These are phyloP conservation scores for Hymenopus coronatus DNA, from an alignment of 2,888 invertebrate genomes.

Conservation along the genomic window DNA sequence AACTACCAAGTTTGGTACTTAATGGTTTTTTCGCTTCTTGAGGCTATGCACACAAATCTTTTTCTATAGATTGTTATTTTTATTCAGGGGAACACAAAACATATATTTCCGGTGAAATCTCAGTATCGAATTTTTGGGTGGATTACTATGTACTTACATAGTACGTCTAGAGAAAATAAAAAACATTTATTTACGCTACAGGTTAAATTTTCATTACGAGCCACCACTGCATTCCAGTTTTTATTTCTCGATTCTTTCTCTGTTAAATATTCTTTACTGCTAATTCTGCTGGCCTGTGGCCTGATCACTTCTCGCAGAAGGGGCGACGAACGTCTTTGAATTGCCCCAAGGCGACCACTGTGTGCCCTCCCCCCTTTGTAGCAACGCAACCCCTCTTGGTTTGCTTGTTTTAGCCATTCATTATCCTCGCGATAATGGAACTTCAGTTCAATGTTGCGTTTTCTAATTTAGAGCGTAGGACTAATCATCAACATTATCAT, in stretches of 20 bases:
- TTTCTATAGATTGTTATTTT: no score
- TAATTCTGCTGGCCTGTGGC: constrained; percentile 6
- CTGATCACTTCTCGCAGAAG: background rate
- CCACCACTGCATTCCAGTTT: background rate
- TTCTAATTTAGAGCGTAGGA: background rate
- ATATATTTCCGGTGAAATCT: no score
- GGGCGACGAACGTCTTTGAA: background rate
- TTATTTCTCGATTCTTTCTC: background rate
- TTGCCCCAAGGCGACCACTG: background rate
- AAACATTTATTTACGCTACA: no score
- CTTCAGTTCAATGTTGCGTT: background rate
- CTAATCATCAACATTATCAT: background rate
- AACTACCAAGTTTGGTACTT: no score
- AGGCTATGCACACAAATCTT: no score
- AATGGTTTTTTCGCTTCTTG: no score
- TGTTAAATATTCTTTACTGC: background rate
- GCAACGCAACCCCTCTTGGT: background rate
- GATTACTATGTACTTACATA: no score
- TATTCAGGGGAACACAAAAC: no score
- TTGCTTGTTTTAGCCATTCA: background rate
- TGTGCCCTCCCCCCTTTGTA: background rate
- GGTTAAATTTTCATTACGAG: background rate
- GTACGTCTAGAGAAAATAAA: no score
- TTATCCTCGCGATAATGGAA: background rate
- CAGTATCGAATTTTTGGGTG: no score